These are phyloP conservation scores for Leptinotarsa rubiginosa DNA, from an alignment of 2,888 invertebrate genomes.

Conservation along the genomic window DNA sequence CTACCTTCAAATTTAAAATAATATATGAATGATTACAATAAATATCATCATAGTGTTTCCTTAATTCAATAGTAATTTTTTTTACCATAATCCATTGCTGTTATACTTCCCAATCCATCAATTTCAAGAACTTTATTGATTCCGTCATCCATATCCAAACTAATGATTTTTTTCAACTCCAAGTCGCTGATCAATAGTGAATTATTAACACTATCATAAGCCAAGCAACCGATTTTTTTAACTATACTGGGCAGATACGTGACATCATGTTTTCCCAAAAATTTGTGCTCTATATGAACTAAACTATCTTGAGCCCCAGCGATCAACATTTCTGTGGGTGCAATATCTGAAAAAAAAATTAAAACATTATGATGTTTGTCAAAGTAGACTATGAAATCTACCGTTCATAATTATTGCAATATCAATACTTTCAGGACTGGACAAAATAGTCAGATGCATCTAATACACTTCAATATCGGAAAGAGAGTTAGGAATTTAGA, in stretches of 20 bases:
- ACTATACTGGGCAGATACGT: slow-evolving; percentile 62
- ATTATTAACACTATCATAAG: slow-evolving; percentile 73
- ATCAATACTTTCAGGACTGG: too few relatives aligned
- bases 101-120: slow-evolving; percentile 67
- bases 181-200: slow-evolving; percentile 69
- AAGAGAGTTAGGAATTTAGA: too few relatives aligned
- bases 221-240: slow-evolving; percentile 74
- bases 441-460: too few relatives aligned
- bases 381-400: too few relatives aligned
- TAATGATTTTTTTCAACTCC: slow-evolving; percentile 64
- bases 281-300: slow-evolving; percentile 74
- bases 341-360: slow-evolving; percentile 58
- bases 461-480: too few relatives aligned
- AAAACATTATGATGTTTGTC: slow-evolving; percentile 7
- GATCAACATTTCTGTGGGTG: slow-evolving; percentile 68
- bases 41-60: too few relatives aligned
- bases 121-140: slow-evolving; percentile 59
- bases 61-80: slow-evolving; percentile 2
- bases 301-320: slow-evolving; percentile 72
- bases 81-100: slow-evolving; percentile 72
- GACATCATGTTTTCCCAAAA: slow-evolving; percentile 75
- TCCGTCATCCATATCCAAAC: slow-evolving; percentile 61
- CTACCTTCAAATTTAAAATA: too few relatives aligned
- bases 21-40: too few relatives aligned
- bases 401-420: too few relatives aligned